Evolutionary conservation across 2,113 vertebrate species (phyloP).

Genomic region (Rhabdomys dilectus): DNA sequence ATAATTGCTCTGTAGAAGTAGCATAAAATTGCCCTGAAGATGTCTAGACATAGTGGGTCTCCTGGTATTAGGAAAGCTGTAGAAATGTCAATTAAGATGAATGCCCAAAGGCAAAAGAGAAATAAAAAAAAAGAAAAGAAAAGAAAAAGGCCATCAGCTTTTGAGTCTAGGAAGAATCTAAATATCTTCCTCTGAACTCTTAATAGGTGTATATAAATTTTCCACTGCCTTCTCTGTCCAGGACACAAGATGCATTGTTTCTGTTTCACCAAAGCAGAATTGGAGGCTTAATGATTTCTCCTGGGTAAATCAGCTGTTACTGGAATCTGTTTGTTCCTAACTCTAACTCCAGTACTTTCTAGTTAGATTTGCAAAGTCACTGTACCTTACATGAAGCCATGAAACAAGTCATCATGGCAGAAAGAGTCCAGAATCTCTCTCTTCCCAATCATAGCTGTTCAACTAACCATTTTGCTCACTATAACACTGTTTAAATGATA

Average conservation of each 20-base stretch:
- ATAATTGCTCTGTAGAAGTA: conserved; percentile 47
- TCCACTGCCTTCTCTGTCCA: not conserved
- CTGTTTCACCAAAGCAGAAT: not conserved
- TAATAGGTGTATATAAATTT: conserved; percentile 37
- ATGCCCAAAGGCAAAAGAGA: conserved; percentile 56
- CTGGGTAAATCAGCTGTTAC: not conserved
- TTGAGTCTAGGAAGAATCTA: conserved; percentile 57
- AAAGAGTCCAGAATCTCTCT: conserved; percentile 3
- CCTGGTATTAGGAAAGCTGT: conserved; percentile 59
- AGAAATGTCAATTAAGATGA: conserved; percentile 75
- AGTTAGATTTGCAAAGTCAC: not conserved
- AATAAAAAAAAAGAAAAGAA: not conserved
- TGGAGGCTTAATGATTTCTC: not conserved
- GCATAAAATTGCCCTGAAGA: conserved; percentile 55
- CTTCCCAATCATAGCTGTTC: not conserved
- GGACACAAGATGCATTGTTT: not conserved
- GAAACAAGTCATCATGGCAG: not conserved
- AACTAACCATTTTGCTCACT: not conserved
- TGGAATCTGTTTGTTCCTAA: not conserved
- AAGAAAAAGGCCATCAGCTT: conserved; percentile 40
- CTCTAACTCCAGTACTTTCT: not conserved
- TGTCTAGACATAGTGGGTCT: conserved; percentile 58
- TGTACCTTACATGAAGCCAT: not conserved
- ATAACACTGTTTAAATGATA: not conserved
- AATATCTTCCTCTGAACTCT: conserved; percentile 57